These are phyloP conservation scores for Tenebrosternarchus preto DNA, from an alignment of 2,113 vertebrate genomes.

Conservation along the genomic window DNA sequence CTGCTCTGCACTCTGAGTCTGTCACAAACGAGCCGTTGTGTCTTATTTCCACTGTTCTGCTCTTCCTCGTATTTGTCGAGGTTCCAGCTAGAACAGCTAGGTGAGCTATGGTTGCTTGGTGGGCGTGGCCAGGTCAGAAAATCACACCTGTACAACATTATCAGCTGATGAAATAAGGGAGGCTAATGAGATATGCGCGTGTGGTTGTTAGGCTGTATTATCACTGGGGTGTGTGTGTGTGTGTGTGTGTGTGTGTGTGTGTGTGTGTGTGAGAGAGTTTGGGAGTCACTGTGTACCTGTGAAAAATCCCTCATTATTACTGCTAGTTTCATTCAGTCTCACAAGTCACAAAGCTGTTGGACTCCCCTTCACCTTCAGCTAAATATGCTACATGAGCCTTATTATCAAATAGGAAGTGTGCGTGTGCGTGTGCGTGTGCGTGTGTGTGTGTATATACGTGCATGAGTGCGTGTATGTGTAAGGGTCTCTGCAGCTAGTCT, in stretches of 20 bases:
- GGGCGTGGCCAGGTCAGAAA: background rate
- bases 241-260: background rate
- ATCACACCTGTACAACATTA: too few relatives aligned
- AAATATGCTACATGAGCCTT: background rate
- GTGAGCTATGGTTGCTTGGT: constrained; percentile 22
- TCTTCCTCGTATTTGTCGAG: background rate
- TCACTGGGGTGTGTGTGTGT: background rate
- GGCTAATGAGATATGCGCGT: background rate
- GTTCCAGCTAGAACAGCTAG: constrained; percentile 4
- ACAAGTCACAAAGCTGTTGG: background rate
- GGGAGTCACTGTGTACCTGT: background rate
- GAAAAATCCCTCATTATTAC: constrained; percentile 7
- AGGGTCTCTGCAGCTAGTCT: constrained; percentile 14
- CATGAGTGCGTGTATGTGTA: background rate
- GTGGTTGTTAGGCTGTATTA: background rate
- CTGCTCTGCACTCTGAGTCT: background rate
- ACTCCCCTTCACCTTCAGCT: background rate
- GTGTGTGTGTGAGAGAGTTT: background rate
- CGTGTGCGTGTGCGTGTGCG: background rate
- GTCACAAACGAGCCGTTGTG: background rate
- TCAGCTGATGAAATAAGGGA: background rate
- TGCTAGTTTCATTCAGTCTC: constrained; percentile 10
- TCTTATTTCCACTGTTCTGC: background rate
- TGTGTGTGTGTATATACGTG: constrained; percentile 22
- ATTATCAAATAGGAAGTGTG: background rate